Evolutionary conservation across 2,797 vertebrate genomes (phyloP).

Genomic region (Sebastolobus altivelis): DNA sequence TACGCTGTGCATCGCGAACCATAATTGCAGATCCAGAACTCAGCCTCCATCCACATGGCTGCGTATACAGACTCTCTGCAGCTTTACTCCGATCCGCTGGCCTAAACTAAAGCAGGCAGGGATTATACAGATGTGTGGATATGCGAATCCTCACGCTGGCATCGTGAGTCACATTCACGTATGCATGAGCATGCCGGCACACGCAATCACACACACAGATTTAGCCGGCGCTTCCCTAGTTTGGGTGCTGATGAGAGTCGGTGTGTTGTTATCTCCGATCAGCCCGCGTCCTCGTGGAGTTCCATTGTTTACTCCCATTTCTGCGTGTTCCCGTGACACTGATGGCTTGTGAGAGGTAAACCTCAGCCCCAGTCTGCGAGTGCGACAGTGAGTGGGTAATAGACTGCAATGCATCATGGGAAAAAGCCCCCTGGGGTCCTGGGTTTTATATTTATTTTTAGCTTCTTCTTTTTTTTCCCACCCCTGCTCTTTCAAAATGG

Average conservation of each 20-base stretch:
- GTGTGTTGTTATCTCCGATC: slow-evolving; percentile 49
- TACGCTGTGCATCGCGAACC: slow-evolving; percentile 27
- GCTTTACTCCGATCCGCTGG: slow-evolving; percentile 41
- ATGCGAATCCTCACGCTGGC: slow-evolving; percentile 39
- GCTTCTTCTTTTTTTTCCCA: slow-evolving; percentile 31
- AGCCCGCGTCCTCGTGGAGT: slow-evolving; percentile 32
- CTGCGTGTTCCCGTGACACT: slow-evolving; percentile 54
- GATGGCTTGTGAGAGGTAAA: slow-evolving; percentile 71
- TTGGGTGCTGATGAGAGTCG: slow-evolving; percentile 49
- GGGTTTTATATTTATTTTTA: slow-evolving; percentile 74
- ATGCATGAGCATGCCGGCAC: slow-evolving; percentile 39
- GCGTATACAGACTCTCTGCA: slow-evolving; percentile 30
- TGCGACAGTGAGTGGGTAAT: slow-evolving; percentile 69
- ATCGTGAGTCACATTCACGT: slow-evolving; percentile 45
- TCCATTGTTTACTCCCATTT: slow-evolving; percentile 55
- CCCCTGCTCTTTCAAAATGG: slow-evolving; percentile 65
- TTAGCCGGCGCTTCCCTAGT: slow-evolving; percentile 24
- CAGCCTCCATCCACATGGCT: slow-evolving; percentile 32
- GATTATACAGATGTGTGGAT: slow-evolving; percentile 60
- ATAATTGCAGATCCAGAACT: slow-evolving; percentile 39
- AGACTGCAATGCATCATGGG: slow-evolving; percentile 73
- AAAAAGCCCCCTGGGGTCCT: slow-evolving; percentile 43
- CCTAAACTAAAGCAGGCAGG: slow-evolving; percentile 51
- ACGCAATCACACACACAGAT: slow-evolving; percentile 36
- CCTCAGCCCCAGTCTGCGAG: slow-evolving; percentile 55